Base-by-base conservation (phyloP, 2,888 invertebrate species). In the Heteropelma amictum region DNA sequence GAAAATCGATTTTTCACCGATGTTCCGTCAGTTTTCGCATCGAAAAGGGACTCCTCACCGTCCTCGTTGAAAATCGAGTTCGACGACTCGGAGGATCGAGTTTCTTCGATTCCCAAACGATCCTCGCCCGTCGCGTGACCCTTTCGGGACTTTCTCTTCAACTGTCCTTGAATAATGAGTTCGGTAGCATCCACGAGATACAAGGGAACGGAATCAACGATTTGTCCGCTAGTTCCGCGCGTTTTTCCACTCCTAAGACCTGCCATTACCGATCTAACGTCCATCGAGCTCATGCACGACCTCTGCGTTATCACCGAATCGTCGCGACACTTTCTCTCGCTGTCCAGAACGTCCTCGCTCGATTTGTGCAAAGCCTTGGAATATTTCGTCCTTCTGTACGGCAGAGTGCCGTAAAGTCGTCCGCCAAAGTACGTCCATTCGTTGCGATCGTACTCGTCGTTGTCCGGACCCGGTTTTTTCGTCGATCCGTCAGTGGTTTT, bases 171-270 rank as follows among this genome's bases (percentile, higher is more conserved):
- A 1, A 82, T 47, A 21, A 87, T 87, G 0, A 87, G 65, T 8
- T 88, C 88, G 0, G 86, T 87, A 1, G 88, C 88, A 64, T 88
- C 88, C 74, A 87, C 76, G 38, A 82, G 35, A 19, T 81, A 80
- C 12, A 84, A 40, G 17, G 72, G 19, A 28, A 79, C 58, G 10
- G 69, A 45, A 35, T n/a, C n/a, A n/a, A n/a, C n/a, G n/a, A n/a
- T n/a, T n/a, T n/a, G n/a, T n/a, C n/a, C n/a, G n/a, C n/a, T n/a
- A n/a, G n/a, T n/a, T 68, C 58, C 14, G 30, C n/a, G 38, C 64
- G 10, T 10, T 35, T 70, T 51, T 1, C 30, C 1, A 12, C 42
- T 35, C n/a, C 51, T n/a, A n/a, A 30, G 12, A 61, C 8, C n/a
- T 23, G 8, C 54, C 67, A 12, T 73, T 14, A 54, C 54, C 26